phyloP scores from a whole-genome alignment of 2,888 invertebrate species.

The Elegia similella region DNA sequence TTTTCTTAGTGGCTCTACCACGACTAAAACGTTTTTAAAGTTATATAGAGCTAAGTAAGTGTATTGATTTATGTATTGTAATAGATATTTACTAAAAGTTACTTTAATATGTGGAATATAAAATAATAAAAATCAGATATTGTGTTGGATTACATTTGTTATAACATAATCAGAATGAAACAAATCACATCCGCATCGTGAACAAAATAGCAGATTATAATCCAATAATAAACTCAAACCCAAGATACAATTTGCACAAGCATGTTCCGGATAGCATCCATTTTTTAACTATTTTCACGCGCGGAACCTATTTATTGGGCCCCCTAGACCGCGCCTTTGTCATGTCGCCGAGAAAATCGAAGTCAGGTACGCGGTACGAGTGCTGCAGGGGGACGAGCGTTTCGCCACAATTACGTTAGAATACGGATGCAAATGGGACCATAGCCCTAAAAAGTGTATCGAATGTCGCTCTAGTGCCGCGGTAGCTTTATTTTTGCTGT shows the following conservation, averaged over 20 bases:
- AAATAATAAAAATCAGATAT: no score
- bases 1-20: no score
- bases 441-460: slow-evolving; percentile 67
- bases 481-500: slow-evolving; percentile 72
- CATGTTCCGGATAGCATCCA: slow-evolving; percentile 38
- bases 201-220: slow-evolving; percentile 30
- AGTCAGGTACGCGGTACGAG: slow-evolving; percentile 73
- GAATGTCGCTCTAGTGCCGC: slow-evolving; percentile 53
- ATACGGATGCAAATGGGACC: slow-evolving; percentile 76
- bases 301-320: slow-evolving; percentile 71
- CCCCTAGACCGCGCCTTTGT: slow-evolving; percentile 78
- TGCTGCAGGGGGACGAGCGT: slow-evolving; percentile 56
- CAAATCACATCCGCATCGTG: slow-evolving; percentile 52
- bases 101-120: no score
- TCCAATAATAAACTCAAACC: slow-evolving; percentile 41
- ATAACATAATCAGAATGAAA: slow-evolving; percentile 20
- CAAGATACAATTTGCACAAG: slow-evolving; percentile 49
- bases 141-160: neutral
- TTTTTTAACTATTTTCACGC: slow-evolving; percentile 75
- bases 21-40: no score
- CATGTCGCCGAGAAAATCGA: slow-evolving; percentile 74
- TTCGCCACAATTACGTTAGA: slow-evolving; percentile 74
- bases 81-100: no score
- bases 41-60: no score
- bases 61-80: no score